Conservation (phyloP, 2,888 invertebrate species). For the Synergus laeviventris region DNA sequence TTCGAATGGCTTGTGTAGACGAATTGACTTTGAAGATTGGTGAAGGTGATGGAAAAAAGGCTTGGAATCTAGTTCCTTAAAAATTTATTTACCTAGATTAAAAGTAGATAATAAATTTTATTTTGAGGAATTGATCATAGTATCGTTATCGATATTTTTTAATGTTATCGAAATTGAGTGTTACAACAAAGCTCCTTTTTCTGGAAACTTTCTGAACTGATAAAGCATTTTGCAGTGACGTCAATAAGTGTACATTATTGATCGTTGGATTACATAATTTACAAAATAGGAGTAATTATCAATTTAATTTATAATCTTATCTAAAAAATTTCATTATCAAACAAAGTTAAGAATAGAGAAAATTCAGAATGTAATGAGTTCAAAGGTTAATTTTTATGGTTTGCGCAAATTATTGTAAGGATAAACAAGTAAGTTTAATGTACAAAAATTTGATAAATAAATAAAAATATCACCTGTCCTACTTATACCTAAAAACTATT, state of each 20-base stretch:
- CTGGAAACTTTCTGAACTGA: not conserved
- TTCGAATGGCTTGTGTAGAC: conserved; percentile 93
- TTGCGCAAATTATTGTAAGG: too few species aligned
- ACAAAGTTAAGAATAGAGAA: not conserved
- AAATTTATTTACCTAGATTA: not conserved
- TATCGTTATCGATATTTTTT: not conserved
- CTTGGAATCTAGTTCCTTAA: conserved; percentile 58
- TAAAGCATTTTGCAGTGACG: not conserved
- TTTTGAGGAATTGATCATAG: not conserved
- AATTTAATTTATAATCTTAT: too few species aligned
- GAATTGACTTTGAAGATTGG: conserved; percentile 83
- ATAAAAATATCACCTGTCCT: not conserved
- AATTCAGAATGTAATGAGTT: not conserved
- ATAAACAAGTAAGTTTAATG: too few species aligned
- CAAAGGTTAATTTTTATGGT: not conserved
- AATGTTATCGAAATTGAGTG: not conserved
- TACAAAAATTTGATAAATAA: not conserved
- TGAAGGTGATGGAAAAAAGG: conserved; percentile 56
- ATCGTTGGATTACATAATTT: not conserved
- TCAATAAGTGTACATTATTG: not conserved
- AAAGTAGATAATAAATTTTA: not conserved
- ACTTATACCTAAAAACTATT: not conserved
- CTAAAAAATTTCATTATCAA: not conserved
- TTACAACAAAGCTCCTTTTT: not conserved
- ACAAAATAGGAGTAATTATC: not conserved